These are phyloP conservation scores for Chionis minor DNA, from an alignment of 2,113 vertebrate species.

Conservation along the genomic window DNA sequence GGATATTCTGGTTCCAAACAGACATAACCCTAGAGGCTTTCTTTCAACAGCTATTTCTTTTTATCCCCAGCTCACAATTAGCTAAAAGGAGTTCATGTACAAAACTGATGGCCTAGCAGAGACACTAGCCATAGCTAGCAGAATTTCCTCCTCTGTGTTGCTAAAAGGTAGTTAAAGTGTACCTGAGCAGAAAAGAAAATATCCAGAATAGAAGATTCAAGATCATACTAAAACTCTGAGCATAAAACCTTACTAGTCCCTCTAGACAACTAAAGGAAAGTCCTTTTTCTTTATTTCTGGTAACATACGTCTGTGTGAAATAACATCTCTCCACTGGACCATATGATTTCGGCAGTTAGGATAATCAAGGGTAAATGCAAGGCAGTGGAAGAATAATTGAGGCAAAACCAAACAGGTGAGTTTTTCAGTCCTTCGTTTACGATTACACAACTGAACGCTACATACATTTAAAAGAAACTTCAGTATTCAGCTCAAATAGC, in stretches of 20 bases:
- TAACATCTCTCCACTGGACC: neutral
- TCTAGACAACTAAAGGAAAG: neutral
- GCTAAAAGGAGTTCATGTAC: neutral
- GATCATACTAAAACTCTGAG: neutral
- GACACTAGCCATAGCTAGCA: neutral
- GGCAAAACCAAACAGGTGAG: neutral
- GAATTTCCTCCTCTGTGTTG: neutral
- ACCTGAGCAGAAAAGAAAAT: neutral
- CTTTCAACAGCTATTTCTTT: constrained; percentile 17
- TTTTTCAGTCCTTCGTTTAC: neutral
- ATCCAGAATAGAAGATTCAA: neutral
- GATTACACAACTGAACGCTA: neutral
- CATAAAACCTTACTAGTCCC: neutral
- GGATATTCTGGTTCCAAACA: constrained; percentile 5
- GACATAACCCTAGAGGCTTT: neutral
- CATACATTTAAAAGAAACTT: neutral
- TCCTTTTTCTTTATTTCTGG: neutral
- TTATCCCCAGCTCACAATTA: neutral
- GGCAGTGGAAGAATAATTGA: neutral
- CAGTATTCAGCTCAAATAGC: neutral
- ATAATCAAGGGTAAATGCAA: neutral
- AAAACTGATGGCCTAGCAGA: neutral
- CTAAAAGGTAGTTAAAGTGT: neutral
- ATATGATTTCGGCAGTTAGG: neutral
- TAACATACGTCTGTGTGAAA: neutral